phyloP scores from a whole-genome alignment of 2,888 invertebrate genomes.

The Camponotus fellah region DNA sequence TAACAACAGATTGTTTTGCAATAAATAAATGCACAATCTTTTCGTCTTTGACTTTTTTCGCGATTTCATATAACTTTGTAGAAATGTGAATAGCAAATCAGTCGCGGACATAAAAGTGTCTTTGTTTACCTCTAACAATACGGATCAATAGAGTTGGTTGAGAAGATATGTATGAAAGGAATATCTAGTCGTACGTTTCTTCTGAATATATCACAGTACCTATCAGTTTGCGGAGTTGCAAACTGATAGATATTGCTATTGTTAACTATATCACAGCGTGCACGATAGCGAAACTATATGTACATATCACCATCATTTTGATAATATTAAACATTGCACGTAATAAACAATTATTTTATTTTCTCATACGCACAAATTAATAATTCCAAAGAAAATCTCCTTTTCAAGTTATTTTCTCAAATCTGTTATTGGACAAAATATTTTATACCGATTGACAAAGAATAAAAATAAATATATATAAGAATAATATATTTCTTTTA shows the following conservation, averaged over 20 bases:
- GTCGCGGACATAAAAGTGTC: conserved; percentile 41
- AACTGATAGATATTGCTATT: conserved; percentile 13
- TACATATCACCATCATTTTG: background rate
- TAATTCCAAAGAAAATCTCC: background rate
- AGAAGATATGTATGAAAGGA: background rate
- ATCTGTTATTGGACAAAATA: background rate
- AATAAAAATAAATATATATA: conserved; percentile 3
- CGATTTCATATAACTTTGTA: conserved; percentile 19
- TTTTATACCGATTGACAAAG: background rate
- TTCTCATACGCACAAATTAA: background rate
- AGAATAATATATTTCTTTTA: background rate
- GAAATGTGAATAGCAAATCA: conserved; percentile 38
- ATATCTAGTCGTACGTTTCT: conserved; percentile 15
- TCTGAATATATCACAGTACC: background rate
- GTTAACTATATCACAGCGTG: background rate
- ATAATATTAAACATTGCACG: background rate
- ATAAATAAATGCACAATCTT: background rate
- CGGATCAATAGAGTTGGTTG: conserved; percentile 20
- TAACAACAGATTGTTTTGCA: background rate
- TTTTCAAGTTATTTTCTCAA: background rate
- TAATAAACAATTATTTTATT: background rate
- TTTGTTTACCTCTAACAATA: conserved; percentile 17
- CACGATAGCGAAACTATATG: background rate
- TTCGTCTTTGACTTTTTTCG: background rate
- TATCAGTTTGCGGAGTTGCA: background rate